phyloP scores from a whole-genome alignment of 2,113 vertebrate genomes.

The Hiodon alosoides region DNA sequence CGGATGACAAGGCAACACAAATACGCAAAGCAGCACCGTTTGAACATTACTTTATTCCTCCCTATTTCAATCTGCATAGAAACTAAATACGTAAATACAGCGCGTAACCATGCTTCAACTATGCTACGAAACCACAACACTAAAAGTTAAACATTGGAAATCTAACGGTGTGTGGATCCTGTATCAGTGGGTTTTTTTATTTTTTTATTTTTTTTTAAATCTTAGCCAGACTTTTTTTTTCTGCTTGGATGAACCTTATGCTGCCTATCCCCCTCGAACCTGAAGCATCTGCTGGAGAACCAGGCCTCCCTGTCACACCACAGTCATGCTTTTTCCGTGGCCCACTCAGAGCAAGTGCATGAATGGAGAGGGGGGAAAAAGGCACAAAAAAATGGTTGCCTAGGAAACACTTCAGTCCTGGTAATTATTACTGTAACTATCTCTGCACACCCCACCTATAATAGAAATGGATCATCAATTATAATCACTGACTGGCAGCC shows the following conservation, averaged over 20 bases:
- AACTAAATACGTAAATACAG: background rate
- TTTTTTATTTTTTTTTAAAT: no score
- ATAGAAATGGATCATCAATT: slow-evolving; percentile 97
- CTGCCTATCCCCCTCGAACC: slow-evolving; percentile 71
- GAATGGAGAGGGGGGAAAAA: slow-evolving; percentile 53
- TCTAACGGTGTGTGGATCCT: slow-evolving; percentile 13
- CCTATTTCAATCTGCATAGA: no score
- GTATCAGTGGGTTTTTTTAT: no score
- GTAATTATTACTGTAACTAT: slow-evolving; percentile 98
- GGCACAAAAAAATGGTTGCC: slow-evolving; percentile 73
- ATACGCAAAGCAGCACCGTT: background rate
- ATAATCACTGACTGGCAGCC: slow-evolving; percentile 83
- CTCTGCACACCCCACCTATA: slow-evolving; percentile 98
- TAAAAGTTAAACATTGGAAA: background rate
- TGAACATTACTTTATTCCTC: no score
- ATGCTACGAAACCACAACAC: background rate
- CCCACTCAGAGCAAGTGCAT: slow-evolving; percentile 67
- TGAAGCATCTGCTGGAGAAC: slow-evolving; percentile 57
- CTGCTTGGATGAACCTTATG: slow-evolving; percentile 66
- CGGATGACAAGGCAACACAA: background rate
- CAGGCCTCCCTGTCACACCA: slow-evolving; percentile 67
- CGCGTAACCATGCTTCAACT: background rate
- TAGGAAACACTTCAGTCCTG: slow-evolving; percentile 92
- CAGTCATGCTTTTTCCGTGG: slow-evolving; percentile 75
- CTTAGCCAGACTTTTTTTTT: slow-evolving; percentile 36